phyloP scores from a whole-genome alignment of 2,797 vertebrate species.

The Sebastes baramenuke region DNA sequence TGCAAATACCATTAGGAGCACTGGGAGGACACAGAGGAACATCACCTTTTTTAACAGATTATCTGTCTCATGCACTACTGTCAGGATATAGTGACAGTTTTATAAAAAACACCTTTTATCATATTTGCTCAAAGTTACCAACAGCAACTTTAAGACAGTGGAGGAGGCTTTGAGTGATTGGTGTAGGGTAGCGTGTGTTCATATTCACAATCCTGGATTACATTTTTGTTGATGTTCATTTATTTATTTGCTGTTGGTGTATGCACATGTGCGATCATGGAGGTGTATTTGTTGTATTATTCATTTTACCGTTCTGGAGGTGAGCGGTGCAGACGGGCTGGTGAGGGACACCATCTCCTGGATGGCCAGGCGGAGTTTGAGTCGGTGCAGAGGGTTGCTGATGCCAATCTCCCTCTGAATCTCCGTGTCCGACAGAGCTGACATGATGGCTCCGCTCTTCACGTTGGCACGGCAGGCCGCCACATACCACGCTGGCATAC shows the following conservation, averaged over 20 bases:
- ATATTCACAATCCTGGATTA: neutral
- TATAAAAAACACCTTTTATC: too few relatives aligned
- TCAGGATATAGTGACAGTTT: too few relatives aligned
- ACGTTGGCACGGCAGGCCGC: conserved; percentile 96
- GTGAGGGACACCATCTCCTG: conserved; percentile 98
- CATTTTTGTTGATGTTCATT: neutral
- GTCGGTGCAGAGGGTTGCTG: conserved; percentile 94
- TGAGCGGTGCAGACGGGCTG: conserved; percentile 94
- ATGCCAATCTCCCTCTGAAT: conserved; percentile 98
- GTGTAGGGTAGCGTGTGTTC: conserved; percentile 10
- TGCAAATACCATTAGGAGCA: too few relatives aligned
- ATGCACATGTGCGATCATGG: neutral
- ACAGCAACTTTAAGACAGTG: conserved; percentile 1
- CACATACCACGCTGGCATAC: conserved; percentile 98
- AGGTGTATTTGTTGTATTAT: conserved; percentile 10
- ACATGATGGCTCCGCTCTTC: conserved; percentile 98
- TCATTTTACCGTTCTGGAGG: conserved; percentile 89
- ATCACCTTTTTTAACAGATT: too few relatives aligned
- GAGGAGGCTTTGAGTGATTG: conserved; percentile 21
- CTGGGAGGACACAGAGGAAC: too few relatives aligned
- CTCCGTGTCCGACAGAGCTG: conserved; percentile 94
- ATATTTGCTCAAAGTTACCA: too few relatives aligned
- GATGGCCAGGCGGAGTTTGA: conserved; percentile 94
- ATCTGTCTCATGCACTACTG: too few relatives aligned
- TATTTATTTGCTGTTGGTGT: neutral